Evolutionary conservation across 2,113 vertebrate genomes (phyloP).

Genomic region (Tursiops truncatus): DNA sequence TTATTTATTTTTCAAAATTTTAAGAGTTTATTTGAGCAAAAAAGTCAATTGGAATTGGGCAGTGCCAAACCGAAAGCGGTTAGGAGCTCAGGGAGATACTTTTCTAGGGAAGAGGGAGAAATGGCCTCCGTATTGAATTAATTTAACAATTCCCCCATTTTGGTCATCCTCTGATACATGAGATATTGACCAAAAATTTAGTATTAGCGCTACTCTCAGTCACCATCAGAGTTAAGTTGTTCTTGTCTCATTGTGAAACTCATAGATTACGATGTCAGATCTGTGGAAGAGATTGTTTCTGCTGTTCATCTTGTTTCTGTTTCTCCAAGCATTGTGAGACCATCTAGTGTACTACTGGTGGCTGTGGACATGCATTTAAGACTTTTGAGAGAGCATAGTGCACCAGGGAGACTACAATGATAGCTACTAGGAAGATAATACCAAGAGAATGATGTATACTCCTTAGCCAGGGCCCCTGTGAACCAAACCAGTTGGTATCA

Average conservation of each 20-base stretch:
- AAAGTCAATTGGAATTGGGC: neutral
- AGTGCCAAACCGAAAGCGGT: neutral
- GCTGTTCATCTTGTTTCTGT: neutral
- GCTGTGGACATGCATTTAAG: neutral
- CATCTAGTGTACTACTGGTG: neutral
- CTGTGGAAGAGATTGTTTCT: neutral
- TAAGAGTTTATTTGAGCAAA: neutral
- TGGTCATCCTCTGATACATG: neutral
- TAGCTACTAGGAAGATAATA: neutral
- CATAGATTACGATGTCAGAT: neutral
- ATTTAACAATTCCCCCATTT: neutral
- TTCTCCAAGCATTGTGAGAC: neutral
- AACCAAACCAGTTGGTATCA: neutral
- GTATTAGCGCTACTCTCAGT: neutral
- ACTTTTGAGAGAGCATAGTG: neutral
- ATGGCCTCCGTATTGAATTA: neutral
- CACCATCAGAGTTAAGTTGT: neutral
- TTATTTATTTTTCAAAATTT: neutral
- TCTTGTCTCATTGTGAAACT: neutral
- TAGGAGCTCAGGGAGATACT: neutral
- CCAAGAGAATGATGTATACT: neutral
- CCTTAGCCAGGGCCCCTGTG: neutral
- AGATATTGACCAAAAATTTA: neutral
- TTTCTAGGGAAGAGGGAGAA: neutral
- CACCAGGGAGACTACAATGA: neutral